Base-by-base conservation (phyloP, 2,797 vertebrate genomes). In the Sardinella longiceps region DNA sequence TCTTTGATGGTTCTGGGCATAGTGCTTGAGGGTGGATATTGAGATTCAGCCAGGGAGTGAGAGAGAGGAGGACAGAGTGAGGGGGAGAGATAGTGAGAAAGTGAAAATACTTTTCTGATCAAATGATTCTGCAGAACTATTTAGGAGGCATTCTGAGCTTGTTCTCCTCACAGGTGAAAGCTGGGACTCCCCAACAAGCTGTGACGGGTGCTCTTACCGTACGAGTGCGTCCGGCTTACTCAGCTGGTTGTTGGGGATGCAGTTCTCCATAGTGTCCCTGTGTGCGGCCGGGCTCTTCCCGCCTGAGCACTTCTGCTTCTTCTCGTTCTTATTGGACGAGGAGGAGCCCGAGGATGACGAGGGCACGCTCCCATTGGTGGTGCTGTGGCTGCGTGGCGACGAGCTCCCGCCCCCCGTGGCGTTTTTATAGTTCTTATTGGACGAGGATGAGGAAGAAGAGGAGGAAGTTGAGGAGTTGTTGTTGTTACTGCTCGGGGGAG, bases 161-260 rank as follows among this genome's bases (percentile, higher is more conserved):
- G 20, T 20, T 56, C 20, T 56, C 18, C 53, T 56, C 53, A 56
- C 28, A 70, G 28, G 28, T 70, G 14, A 74, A 28, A 9, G 60
- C 60, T 30, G 25, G 39, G 63, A 39, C n/a, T 20, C 3, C 33
- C 12, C 14, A 37, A 74, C 5, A 25, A 28, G 58, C 58, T 74
- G 30, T 33, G 66, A 37, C 14, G 20, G 30, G 30, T 18, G 66
- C 53, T 84, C 94, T 90, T 94, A 99, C 98, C 98, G 96, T 88
- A 98, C 92, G 87, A 99, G 93, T 48, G 96, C 96, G 12, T 99
- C 98, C 53, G 97, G 97, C 87, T 98, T 99, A 93, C 96, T 97
- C 87, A 99, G 96, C 95, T 99, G 98, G 95, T 99, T 99, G 89
- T 99, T 99, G 90, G 98, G 98, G 93, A 99, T 99, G 94, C 97